phyloP scores from a whole-genome alignment of 2,797 vertebrate genomes.

The Tympanoctomys barrerae region DNA sequence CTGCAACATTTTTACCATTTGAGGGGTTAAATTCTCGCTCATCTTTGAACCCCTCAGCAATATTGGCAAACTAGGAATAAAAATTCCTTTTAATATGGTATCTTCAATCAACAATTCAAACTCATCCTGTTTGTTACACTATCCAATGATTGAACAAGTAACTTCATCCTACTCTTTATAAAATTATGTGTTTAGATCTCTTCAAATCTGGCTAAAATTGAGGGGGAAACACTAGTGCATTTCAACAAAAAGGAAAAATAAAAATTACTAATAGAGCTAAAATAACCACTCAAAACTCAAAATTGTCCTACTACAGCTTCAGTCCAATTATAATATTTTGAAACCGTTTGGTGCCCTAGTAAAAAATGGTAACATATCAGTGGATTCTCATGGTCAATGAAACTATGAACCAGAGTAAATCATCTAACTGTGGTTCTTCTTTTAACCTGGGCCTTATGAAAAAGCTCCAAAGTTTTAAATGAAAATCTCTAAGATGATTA shows the following conservation, averaged over 20 bases:
- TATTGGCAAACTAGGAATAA: not conserved
- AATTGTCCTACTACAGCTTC: not conserved
- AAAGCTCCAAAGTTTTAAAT: constrained; percentile 19
- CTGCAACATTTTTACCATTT: not conserved
- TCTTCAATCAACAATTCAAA: not conserved
- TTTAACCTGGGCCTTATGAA: constrained; percentile 25
- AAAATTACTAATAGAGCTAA: not conserved
- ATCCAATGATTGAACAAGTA: not conserved
- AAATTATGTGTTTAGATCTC: constrained; percentile 22
- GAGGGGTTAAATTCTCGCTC: not conserved
- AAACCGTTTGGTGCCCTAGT: not conserved
- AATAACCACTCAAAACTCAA: constrained; percentile 6
- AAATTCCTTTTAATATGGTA: not conserved
- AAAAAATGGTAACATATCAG: constrained; percentile 1
- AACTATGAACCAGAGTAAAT: not conserved
- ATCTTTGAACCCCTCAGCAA: not conserved
- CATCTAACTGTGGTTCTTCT: not conserved
- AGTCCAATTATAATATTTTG: not conserved
- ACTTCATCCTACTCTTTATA: not conserved
- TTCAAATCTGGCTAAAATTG: not conserved
- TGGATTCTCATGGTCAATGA: not conserved
- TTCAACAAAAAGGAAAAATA: not conserved
- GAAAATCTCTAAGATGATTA: not conserved
- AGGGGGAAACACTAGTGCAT: not conserved
- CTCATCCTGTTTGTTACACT: not conserved